phyloP scores from a whole-genome alignment of 2,797 vertebrate species.

The Sparus aurata region DNA sequence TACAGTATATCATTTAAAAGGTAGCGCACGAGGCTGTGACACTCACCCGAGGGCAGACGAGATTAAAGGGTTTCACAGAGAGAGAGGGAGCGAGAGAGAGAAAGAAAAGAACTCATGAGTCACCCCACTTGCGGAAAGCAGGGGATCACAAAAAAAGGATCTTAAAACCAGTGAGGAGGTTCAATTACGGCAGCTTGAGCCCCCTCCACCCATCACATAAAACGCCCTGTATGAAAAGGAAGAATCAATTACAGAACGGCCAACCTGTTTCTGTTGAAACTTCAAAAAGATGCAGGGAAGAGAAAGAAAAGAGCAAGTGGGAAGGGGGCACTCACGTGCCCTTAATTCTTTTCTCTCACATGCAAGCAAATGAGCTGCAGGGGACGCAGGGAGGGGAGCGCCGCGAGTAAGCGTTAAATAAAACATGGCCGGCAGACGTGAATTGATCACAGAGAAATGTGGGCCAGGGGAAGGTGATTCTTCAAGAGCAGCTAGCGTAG shows the following conservation, averaged over 20 bases:
- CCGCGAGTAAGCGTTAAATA: constrained; percentile 80
- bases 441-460: constrained; percentile 79
- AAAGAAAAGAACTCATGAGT: constrained; percentile 37
- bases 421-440: constrained; percentile 80
- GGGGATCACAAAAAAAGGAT: constrained; percentile 24
- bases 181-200: constrained; percentile 32
- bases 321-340: constrained; percentile 35
- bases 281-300: constrained; percentile 24
- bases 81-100: constrained; percentile 24
- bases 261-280: constrained; percentile 40
- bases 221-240: constrained; percentile 33
- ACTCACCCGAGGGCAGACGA: constrained; percentile 23
- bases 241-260: constrained; percentile 48
- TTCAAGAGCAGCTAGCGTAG: constrained; percentile 67
- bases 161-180: constrained; percentile 33
- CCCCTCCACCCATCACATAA: constrained; percentile 15
- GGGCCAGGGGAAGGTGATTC: constrained; percentile 74
- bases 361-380: constrained; percentile 67
- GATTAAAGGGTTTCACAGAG: constrained; percentile 53
- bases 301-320: constrained; percentile 1
- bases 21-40: constrained; percentile 15
- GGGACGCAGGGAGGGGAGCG: constrained; percentile 43
- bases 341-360: constrained; percentile 48
- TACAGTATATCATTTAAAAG: constrained; percentile 52
- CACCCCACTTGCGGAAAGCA: constrained; percentile 21